phyloP scores from a whole-genome alignment of 2,888 invertebrate species.

The Sarcophaga subvicina region DNA sequence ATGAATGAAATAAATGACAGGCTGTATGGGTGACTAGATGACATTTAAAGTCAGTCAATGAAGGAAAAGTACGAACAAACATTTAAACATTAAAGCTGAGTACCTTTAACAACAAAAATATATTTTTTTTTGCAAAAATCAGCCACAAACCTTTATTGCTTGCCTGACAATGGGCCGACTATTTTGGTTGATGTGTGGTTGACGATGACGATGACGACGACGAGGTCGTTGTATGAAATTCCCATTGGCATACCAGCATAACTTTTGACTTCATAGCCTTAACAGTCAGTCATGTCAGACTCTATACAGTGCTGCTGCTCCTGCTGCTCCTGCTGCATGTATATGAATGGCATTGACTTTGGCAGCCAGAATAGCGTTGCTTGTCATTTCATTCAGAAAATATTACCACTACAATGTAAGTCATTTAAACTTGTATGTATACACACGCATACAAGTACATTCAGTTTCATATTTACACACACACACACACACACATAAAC shows the following conservation, averaged over 20 bases:
- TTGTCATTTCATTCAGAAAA: conserved; percentile 65
- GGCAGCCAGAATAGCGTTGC: conserved; percentile 42
- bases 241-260: conserved; percentile 67
- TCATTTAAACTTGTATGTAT: not conserved
- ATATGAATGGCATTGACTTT: not conserved
- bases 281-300: conserved; percentile 21
- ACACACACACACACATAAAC: not conserved
- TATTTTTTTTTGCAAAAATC: not conserved
- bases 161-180: conserved; percentile 57
- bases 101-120: not conserved
- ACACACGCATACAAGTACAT: not conserved
- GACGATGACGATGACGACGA: conserved; percentile 3
- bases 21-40: conserved; percentile 31
- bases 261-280: conserved; percentile 53
- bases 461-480: not conserved
- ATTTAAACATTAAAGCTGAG: not conserved
- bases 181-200: conserved; percentile 66
- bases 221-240: conserved; percentile 64
- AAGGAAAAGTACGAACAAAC: conserved; percentile 8
- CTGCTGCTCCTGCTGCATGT: too few relatives aligned
- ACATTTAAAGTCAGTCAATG: conserved; percentile 48
- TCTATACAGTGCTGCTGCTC: not conserved
- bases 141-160: conserved; percentile 42
- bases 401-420: conserved; percentile 27
- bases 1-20: not conserved